Base-by-base conservation (phyloP, 2,797 vertebrate species). In the Alauda arvensis region DNA sequence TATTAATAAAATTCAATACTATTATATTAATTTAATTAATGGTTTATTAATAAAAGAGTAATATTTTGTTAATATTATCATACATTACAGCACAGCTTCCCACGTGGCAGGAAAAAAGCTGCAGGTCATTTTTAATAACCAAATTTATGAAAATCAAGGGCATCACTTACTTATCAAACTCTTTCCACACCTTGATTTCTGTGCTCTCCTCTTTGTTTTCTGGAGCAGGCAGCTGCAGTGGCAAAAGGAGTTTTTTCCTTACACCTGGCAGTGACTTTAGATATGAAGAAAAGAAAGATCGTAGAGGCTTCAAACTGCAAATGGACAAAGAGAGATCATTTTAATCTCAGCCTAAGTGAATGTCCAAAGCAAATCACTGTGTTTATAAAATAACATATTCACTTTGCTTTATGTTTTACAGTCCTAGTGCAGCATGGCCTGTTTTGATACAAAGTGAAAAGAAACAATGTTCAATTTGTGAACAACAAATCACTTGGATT, bases 281-380 rank as follows among this genome's bases (percentile, higher is more conserved):
- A 70, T 98, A 97, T 0, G 98, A 98, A 66, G 99, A 98, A 95
- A 99, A 98, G 96, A 98, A 98, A 71, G 98, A 98, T 3, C 99
- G 98, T 10, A 98, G 95, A 45, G 95, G 97, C 96, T 99, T 99
- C 93, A 97, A 93, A 9, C 99, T 99, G 97, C 42, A 86, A 72
- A 90, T 18, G 63, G 67, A 90, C 60, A 84, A 60, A 80, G 42
- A 76, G 66, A 42, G 49, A 61, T 68, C 20, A 67, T 8, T 78
- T 56, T 52, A 29, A 39, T 18, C 71, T 76, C 49, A 85, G 28
- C 4, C 42, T 63, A 29, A 87, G 52, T 33, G 62, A 45, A 10
- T 39, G 77, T 23, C 29, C 66, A 83, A 77, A 84, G 69, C 12
- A 89, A 87, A 55, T 24, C 0, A 63, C 10, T 15, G 2, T 1